Evolutionary conservation across 2,113 vertebrate species (phyloP).

Genomic region (Grammatotria lemairii): DNA sequence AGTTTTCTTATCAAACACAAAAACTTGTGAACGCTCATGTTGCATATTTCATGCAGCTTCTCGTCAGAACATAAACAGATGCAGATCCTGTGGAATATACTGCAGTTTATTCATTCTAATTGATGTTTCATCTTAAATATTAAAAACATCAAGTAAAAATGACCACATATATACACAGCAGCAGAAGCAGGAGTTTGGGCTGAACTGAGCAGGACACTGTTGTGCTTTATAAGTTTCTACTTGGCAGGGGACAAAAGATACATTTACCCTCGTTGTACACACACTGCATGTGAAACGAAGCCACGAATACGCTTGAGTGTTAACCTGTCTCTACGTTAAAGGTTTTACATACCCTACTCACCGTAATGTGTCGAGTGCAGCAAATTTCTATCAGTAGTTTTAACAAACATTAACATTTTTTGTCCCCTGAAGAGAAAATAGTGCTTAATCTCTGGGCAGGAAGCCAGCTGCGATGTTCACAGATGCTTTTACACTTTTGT

Average conservation of each 20-base stretch:
- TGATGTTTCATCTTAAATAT: slow-evolving; percentile 51
- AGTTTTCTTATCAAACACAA: background rate
- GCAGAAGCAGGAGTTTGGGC: slow-evolving; percentile 56
- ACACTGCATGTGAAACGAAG: slow-evolving; percentile 11
- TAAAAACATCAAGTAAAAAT: slow-evolving; percentile 70
- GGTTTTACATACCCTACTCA: background rate
- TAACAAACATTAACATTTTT: background rate
- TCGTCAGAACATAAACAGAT: background rate
- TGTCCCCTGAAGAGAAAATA: background rate
- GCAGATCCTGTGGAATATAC: slow-evolving; percentile 45
- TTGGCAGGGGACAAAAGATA: slow-evolving; percentile 7
- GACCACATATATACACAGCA: slow-evolving; percentile 58
- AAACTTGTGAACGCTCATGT: background rate
- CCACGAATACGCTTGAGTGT: background rate
- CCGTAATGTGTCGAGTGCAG: background rate
- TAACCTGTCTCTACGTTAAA: slow-evolving; percentile 1
- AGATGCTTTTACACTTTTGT: background rate
- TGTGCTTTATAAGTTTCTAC: slow-evolving; percentile 62
- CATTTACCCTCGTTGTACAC: slow-evolving; percentile 33
- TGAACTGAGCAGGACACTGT: slow-evolving; percentile 32
- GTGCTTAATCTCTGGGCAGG: background rate
- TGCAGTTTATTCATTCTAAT: slow-evolving; percentile 62
- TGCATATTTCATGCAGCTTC: background rate
- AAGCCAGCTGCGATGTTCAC: background rate
- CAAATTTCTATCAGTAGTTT: background rate